phyloP scores from a whole-genome alignment of 1,140 invertebrate genomes.

The Atta texana region DNA sequence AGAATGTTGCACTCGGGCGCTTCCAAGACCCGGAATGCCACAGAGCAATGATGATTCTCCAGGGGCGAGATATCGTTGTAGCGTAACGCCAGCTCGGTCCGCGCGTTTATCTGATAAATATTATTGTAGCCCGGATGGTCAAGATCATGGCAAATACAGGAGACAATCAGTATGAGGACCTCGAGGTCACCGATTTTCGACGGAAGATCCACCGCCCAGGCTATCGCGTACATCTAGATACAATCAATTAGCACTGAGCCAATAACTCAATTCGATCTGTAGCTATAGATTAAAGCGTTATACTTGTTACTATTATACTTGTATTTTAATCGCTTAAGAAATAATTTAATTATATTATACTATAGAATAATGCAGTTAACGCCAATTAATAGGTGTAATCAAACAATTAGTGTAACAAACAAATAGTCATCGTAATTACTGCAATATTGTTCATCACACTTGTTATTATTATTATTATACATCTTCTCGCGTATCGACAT shows the following conservation, averaged over 20 bases:
- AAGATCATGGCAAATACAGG: constrained; percentile 95
- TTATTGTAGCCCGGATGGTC: constrained; percentile 97
- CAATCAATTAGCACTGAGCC: not conserved
- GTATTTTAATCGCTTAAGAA: not conserved
- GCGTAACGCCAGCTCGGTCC: constrained; percentile 93
- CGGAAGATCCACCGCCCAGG: constrained; percentile 91
- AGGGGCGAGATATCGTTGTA: constrained; percentile 96
- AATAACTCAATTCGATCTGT: constrained; percentile 2
- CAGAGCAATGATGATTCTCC: constrained; percentile 96
- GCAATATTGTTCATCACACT: not conserved
- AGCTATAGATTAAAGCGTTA: not conserved
- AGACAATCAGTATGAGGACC: constrained; percentile 92
- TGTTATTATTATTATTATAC: not conserved
- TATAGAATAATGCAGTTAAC: not conserved
- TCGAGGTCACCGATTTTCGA: constrained; percentile 91
- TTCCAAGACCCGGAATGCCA: constrained; percentile 93
- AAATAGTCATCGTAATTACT: constrained; percentile 12
- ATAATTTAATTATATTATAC: not conserved
- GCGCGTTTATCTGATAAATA: constrained; percentile 95
- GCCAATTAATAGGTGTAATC: constrained; percentile 1
- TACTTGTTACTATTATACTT: no score
- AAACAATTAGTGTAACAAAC: constrained; percentile 16
- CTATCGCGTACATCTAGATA: constrained; percentile 94
- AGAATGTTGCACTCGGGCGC: constrained; percentile 93
- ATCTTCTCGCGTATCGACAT: not conserved